Conservation (phyloP, 2,797 vertebrate species). For the Picus viridis region DNA sequence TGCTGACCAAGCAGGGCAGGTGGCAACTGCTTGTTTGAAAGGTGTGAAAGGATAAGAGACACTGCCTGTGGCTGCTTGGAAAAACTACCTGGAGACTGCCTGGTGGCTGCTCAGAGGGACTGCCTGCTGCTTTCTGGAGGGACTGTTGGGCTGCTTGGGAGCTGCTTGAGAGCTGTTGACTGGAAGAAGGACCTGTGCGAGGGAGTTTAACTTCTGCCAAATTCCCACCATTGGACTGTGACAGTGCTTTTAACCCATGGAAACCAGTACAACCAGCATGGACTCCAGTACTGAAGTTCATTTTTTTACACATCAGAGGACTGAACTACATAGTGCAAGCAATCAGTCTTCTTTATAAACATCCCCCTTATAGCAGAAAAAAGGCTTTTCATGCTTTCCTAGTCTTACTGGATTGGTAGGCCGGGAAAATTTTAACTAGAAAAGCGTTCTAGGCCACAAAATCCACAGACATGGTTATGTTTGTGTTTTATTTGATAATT, state of each 20-base stretch:
- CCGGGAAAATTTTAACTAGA: neutral
- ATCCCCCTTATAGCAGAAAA: neutral
- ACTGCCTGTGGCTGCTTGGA: too few relatives aligned
- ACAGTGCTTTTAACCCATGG: neutral
- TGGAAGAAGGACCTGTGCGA: too few relatives aligned
- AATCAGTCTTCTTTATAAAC: neutral
- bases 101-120: too few relatives aligned
- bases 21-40: too few relatives aligned
- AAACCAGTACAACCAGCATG: neutral
- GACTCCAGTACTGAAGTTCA: neutral
- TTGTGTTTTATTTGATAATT: neutral
- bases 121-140: too few relatives aligned
- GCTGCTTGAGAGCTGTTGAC: too few relatives aligned
- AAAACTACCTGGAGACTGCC: too few relatives aligned
- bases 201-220: too few relatives aligned
- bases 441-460: neutral
- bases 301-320: neutral
- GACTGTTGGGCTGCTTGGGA: too few relatives aligned
- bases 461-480: neutral
- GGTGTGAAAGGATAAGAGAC: too few relatives aligned
- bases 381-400: neutral
- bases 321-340: neutral
- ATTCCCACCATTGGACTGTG: too few relatives aligned
- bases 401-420: neutral
- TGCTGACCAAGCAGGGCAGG: too few relatives aligned